These are phyloP conservation scores for Rhopalosiphum maidis DNA, from an alignment of 1,140 invertebrate species.

Conservation along the genomic window DNA sequence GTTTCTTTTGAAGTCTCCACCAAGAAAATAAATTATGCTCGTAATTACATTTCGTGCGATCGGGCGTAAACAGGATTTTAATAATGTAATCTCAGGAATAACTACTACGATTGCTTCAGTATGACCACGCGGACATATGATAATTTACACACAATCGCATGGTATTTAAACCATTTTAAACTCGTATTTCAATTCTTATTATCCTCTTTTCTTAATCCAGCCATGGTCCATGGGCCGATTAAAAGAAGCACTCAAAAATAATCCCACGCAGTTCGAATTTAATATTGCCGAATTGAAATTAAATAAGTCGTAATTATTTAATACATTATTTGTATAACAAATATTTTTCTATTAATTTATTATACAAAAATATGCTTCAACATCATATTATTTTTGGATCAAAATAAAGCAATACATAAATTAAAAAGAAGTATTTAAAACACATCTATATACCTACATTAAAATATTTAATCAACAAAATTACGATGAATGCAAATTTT, in stretches of 20 bases:
- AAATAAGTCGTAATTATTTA: neutral
- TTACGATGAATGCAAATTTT: neutral
- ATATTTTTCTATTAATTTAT: neutral
- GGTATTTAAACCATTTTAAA: slow-evolving; percentile 35
- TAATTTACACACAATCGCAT: neutral
- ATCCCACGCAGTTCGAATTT: neutral
- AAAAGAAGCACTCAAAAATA: neutral
- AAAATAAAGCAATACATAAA: neutral
- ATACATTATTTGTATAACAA: neutral
- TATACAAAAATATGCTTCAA: neutral
- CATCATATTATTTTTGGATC: neutral
- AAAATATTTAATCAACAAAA: neutral
- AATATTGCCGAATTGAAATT: neutral
- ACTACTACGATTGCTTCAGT: neutral
- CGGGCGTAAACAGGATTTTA: slow-evolving; percentile 26
- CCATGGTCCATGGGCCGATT: neutral
- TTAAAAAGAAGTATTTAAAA: neutral
- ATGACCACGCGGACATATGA: neutral
- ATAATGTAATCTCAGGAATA: neutral
- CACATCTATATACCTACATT: neutral
- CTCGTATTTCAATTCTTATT: slow-evolving; percentile 23
- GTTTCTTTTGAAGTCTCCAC: slow-evolving; percentile 52
- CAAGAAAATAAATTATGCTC: slow-evolving; percentile 42
- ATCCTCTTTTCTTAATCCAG: neutral
- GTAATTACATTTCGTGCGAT: slow-evolving; percentile 47